These are phyloP conservation scores for Enteromius mattozi DNA, from an alignment of 2,797 vertebrate species.

Conservation along the genomic window DNA sequence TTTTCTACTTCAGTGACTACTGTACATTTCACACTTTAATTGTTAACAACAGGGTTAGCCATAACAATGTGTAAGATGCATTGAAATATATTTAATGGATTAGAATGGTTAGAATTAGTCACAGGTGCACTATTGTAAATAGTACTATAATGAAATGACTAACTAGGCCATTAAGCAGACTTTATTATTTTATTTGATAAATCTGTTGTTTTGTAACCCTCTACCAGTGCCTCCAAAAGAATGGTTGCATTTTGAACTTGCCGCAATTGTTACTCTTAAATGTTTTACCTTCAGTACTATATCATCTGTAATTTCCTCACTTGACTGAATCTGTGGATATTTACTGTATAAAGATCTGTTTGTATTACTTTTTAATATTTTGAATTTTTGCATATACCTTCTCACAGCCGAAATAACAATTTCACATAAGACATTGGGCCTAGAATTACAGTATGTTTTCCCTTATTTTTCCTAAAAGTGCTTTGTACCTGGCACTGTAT, in stretches of 20 bases:
- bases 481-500: background rate
- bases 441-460: background rate
- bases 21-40: background rate
- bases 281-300: background rate
- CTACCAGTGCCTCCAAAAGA: background rate
- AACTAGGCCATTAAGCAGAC: background rate
- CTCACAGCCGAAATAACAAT: background rate
- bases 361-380: background rate
- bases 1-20: background rate
- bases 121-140: background rate
- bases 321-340: background rate
- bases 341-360: background rate
- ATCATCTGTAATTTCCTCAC: background rate
- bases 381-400: background rate
- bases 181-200: background rate
- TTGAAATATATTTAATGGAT: background rate
- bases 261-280: background rate
- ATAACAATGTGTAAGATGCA: background rate
- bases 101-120: background rate
- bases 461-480: background rate
- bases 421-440: background rate
- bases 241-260: background rate
- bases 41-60: background rate
- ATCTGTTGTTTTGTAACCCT: background rate
- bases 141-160: background rate